Conservation (phyloP, 2,113 vertebrate genomes). For the Gorsachius goisagi region DNA sequence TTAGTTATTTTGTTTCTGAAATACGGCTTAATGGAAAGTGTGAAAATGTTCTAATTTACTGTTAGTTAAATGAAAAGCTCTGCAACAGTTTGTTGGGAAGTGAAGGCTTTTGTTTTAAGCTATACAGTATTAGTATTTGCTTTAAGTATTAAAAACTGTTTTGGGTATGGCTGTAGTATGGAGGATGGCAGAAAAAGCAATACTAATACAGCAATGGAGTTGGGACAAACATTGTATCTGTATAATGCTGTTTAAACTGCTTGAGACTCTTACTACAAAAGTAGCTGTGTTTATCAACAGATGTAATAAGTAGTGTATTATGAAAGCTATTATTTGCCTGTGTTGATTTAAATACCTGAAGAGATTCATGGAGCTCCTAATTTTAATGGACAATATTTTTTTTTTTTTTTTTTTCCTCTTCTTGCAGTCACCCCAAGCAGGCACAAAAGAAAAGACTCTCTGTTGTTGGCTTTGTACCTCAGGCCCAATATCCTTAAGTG, state of each 20-base stretch:
- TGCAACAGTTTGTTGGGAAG: neutral
- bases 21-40: slow-evolving; percentile 38
- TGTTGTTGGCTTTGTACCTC: slow-evolving; percentile 99
- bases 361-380: neutral
- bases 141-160: neutral
- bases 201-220: neutral
- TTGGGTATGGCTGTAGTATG: neutral
- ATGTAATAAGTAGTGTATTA: neutral
- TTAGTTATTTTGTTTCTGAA: slow-evolving; percentile 24
- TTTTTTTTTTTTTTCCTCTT: too few relatives aligned
- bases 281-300: neutral
- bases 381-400: neutral
- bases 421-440: slow-evolving; percentile 92
- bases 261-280: neutral
- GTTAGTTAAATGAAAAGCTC: slow-evolving; percentile 1
- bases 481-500: slow-evolving; percentile 99
- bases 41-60: slow-evolving; percentile 49
- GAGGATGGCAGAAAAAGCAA: neutral
- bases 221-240: neutral
- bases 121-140: neutral
- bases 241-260: neutral
- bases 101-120: neutral
- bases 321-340: neutral
- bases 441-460: slow-evolving; percentile 97
- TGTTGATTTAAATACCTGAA: neutral